phyloP scores from a whole-genome alignment of 53 echinoderm and acorn worm genomes.

The Crossaster papposus region DNA sequence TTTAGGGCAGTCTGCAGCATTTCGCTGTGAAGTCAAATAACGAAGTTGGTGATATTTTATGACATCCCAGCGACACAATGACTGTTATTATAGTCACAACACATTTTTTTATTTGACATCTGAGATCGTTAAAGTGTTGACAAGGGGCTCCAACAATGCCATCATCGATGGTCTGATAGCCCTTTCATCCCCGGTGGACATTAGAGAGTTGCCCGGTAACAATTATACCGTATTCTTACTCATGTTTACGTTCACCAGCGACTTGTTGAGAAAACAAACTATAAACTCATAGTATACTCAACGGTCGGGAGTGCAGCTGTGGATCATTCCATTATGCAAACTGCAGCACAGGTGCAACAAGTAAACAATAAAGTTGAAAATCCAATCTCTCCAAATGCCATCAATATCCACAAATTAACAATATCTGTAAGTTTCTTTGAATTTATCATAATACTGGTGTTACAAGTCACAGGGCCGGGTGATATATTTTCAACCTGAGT shows the following conservation, averaged over 20 bases:
- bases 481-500: background rate
- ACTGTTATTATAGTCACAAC: background rate
- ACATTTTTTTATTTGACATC: constrained; percentile 34
- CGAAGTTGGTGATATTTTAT: background rate
- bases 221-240: background rate
- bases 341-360: background rate
- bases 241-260: background rate
- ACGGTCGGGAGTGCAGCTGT: background rate
- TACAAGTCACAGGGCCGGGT: background rate
- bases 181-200: background rate
- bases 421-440: too few relatives aligned
- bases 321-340: constrained; percentile 1
- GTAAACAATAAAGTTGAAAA: constrained; percentile 28
- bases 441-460: too few relatives aligned
- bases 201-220: constrained; percentile 21
- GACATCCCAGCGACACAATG: background rate
- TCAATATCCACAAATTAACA: constrained; percentile 25
- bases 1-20: too few relatives aligned
- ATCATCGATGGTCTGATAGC: constrained; percentile 1
- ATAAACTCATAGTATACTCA: background rate
- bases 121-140: constrained; percentile 26
- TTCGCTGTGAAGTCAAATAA: too few relatives aligned
- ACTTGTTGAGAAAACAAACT: background rate
- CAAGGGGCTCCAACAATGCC: constrained; percentile 24
- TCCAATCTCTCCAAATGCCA: background rate